phyloP scores from a whole-genome alignment of 37 sponge, comb jelly and placozoan species.

The Aphrocallistes beatrix region DNA sequence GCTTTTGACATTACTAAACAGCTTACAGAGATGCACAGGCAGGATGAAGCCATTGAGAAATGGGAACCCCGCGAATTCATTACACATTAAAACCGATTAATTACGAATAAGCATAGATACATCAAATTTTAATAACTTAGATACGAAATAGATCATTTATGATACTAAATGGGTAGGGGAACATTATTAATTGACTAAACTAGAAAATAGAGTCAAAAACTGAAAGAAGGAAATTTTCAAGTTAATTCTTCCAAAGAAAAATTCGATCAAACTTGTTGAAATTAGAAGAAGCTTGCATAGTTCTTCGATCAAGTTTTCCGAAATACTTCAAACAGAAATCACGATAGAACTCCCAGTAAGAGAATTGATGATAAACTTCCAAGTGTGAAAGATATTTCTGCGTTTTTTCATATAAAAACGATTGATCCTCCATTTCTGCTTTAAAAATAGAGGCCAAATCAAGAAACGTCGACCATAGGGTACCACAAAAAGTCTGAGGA shows the following conservation, averaged over 20 bases:
- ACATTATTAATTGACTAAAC: too few relatives aligned
- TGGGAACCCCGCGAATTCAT: too few relatives aligned
- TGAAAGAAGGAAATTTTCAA: too few relatives aligned
- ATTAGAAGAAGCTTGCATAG: background rate
- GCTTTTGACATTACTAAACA: too few relatives aligned
- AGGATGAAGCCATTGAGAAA: too few relatives aligned
- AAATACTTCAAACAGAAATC: background rate
- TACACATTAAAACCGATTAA: too few relatives aligned
- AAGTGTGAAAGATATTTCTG: background rate
- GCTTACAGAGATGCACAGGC: too few relatives aligned
- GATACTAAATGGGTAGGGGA: too few relatives aligned
- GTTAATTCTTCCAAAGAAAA: background rate
- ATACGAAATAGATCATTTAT: too few relatives aligned
- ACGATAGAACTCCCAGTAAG: background rate
- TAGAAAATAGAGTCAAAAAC: too few relatives aligned
- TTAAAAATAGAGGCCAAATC: background rate
- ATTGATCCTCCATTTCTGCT: background rate
- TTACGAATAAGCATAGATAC: too few relatives aligned
- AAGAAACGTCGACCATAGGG: background rate
- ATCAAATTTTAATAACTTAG: too few relatives aligned
- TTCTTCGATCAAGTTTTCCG: background rate
- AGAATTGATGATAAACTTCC: background rate
- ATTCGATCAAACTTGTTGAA: background rate
- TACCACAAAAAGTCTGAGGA: background rate
- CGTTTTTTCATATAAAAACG: background rate